Evolutionary conservation across 2,888 invertebrate species (phyloP).

Genomic region (Coelogynopora nodosa): DNA sequence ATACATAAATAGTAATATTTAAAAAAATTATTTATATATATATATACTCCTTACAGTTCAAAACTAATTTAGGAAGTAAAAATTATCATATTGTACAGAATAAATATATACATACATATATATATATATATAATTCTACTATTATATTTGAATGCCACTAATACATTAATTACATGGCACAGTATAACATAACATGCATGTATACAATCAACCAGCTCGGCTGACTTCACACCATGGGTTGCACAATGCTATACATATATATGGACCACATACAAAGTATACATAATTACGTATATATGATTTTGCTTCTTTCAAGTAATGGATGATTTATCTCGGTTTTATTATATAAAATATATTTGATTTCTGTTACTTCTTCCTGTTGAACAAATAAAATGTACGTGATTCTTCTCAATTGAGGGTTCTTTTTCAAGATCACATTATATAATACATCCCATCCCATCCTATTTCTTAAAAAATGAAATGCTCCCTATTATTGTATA

Average conservation of each 20-base stretch:
- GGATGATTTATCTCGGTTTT: background rate
- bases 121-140: background rate
- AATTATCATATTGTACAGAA: background rate
- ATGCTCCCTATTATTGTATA: too few species aligned
- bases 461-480: too few species aligned
- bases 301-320: slow-evolving; percentile 11
- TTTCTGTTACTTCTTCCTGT: slow-evolving; percentile 10
- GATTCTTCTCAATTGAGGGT: too few species aligned
- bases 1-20: background rate
- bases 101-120: background rate
- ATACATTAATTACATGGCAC: background rate
- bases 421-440: too few species aligned
- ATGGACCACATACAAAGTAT: slow-evolving; percentile 12
- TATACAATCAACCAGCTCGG: background rate
- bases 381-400: background rate
- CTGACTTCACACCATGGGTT: background rate
- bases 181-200: background rate
- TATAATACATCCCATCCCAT: too few species aligned
- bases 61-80: background rate
- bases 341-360: background rate
- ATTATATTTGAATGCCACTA: too few species aligned
- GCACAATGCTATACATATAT: background rate
- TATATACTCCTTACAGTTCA: background rate
- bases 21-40: background rate
- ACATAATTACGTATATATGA: background rate